phyloP scores from a whole-genome alignment of 2,113 vertebrate species.

The Paramisgurnus dabryanus region DNA sequence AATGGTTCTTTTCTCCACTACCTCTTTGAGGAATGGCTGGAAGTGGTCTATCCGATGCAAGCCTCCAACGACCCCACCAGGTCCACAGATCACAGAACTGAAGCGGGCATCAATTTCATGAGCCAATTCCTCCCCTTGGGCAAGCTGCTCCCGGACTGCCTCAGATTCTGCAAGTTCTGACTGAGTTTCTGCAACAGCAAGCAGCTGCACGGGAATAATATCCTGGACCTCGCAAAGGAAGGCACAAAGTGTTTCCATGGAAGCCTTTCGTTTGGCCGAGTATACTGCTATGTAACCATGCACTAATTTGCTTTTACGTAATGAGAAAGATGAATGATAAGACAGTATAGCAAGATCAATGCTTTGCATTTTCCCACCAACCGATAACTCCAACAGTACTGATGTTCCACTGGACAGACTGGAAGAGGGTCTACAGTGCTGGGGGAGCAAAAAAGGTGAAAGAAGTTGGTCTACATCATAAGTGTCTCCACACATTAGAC shows the following conservation, averaged over 20 bases:
- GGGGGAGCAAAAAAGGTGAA: conserved; percentile 84
- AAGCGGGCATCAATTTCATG: conserved; percentile 90
- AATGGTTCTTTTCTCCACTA: conserved; percentile 87
- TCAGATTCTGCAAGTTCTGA: conserved; percentile 82
- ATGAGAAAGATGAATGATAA: conserved; percentile 90
- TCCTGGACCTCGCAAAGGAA: conserved; percentile 96
- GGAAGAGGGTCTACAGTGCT: conserved; percentile 78
- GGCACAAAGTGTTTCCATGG: conserved; percentile 90
- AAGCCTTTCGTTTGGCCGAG: conserved; percentile 87
- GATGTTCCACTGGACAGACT: conserved; percentile 77
- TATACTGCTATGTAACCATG: conserved; percentile 94
- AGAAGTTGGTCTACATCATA: conserved; percentile 87
- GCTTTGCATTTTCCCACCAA: conserved; percentile 82
- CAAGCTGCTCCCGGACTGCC: conserved; percentile 83
- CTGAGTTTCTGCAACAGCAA: conserved; percentile 84
- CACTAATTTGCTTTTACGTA: conserved; percentile 86
- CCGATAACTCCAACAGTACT: conserved; percentile 80
- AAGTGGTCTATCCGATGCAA: conserved; percentile 89
- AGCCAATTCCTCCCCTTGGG: conserved; percentile 90
- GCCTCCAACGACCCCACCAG: conserved; percentile 77
- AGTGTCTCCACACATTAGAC: conserved; percentile 93
- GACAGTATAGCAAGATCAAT: conserved; percentile 88
- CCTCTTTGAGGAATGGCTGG: conserved; percentile 88
- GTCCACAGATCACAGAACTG: conserved; percentile 77
- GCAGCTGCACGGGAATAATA: conserved; percentile 89